Conservation (phyloP, 2,797 vertebrate genomes). For the Neoniphon sammara region DNA sequence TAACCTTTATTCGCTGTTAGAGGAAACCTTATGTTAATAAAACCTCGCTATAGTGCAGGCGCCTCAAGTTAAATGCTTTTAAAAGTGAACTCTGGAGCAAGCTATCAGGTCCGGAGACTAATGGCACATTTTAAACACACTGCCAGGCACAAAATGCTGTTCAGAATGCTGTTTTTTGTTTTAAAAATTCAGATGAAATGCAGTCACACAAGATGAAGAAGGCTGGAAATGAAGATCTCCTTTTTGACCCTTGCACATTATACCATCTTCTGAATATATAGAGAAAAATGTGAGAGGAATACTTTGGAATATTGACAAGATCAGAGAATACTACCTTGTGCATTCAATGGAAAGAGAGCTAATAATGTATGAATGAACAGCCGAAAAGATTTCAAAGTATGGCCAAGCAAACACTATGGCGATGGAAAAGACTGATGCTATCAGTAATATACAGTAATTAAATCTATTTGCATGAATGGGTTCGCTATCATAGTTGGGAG, state of each 20-base stretch:
- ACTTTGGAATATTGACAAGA: background rate
- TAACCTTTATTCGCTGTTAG: constrained; percentile 61
- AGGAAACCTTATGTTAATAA: constrained; percentile 7
- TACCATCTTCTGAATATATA: background rate
- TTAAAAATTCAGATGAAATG: background rate
- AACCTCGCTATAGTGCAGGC: constrained; percentile 13
- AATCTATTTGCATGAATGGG: background rate
- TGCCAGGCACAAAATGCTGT: background rate
- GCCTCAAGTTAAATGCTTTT: constrained; percentile 37
- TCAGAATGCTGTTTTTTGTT: background rate
- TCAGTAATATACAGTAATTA: background rate
- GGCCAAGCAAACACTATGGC: background rate
- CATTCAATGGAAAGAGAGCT: background rate
- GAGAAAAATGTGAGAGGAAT: background rate
- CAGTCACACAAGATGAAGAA: background rate
- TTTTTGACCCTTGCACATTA: background rate
- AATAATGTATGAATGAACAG: background rate
- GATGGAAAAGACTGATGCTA: background rate
- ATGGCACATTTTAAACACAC: background rate
- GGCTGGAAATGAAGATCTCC: background rate
- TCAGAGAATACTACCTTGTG: background rate
- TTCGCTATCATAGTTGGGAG: background rate
- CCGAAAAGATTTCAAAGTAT: background rate
- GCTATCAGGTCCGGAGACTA: constrained; percentile 12
- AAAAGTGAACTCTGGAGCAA: constrained; percentile 23